Evolutionary conservation across 1,140 invertebrate genomes (phyloP).

Genomic region (Radopholus similis): DNA sequence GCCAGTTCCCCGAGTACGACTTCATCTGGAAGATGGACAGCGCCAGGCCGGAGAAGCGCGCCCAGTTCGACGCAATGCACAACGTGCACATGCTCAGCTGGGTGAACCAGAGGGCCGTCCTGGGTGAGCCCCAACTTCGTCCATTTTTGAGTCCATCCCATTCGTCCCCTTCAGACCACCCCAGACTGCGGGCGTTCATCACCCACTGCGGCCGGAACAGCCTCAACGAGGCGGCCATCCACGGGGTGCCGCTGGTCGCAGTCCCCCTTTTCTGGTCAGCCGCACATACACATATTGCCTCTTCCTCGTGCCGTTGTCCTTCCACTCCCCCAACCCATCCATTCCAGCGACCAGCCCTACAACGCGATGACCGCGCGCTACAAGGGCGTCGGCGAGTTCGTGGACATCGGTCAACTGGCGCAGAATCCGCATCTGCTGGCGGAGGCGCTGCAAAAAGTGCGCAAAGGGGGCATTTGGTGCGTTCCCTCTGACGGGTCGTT

Average conservation of each 20-base stretch:
- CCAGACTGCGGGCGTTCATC: conserved; percentile 69
- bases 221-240: conserved; percentile 67
- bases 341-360: too few species aligned
- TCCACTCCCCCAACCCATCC: too few species aligned
- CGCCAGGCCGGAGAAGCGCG: background rate
- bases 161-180: conserved; percentile 70
- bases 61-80: too few species aligned
- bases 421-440: too few species aligned
- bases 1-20: background rate
- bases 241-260: conserved; percentile 68
- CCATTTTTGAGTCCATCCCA: too few species aligned
- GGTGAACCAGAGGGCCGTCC: conserved; percentile 71
- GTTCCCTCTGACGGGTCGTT: too few species aligned
- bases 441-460: too few species aligned
- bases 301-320: too few species aligned
- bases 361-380: too few species aligned
- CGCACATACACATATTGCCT: background rate
- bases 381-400: too few species aligned
- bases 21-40: conserved; percentile 12
- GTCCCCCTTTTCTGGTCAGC: conserved; percentile 66
- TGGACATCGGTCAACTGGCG: too few species aligned
- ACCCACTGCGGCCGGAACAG: conserved; percentile 70
- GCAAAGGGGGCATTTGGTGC: too few species aligned
- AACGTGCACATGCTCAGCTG: conserved; percentile 65
- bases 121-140: conserved; percentile 62